phyloP scores from a whole-genome alignment of 37 sponge, comb jelly and placozoan species.

The Lycopodina hypogea region DNA sequence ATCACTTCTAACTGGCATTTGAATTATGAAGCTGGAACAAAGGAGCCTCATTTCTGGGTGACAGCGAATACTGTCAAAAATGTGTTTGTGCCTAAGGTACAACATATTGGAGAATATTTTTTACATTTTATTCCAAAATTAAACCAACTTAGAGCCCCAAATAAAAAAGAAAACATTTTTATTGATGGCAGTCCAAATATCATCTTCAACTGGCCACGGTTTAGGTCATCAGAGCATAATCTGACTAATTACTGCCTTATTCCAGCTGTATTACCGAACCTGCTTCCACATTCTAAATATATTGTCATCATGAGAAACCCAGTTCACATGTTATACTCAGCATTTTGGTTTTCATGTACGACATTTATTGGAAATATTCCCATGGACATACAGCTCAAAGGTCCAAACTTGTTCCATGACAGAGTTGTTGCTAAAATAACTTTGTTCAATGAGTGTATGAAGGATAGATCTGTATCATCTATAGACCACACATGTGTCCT shows the following conservation, averaged over 20 bases:
- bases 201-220: constrained; percentile 37
- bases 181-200: constrained; percentile 39
- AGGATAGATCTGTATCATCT: neutral
- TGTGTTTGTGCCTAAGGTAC: neutral
- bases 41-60: constrained; percentile 49
- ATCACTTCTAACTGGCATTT: neutral
- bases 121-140: constrained; percentile 6
- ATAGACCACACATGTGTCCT: neutral
- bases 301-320: constrained; percentile 55
- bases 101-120: constrained; percentile 9
- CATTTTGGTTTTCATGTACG: constrained; percentile 56
- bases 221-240: neutral
- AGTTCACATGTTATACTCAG: constrained; percentile 31
- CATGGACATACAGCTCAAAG: neutral
- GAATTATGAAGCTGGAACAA: neutral
- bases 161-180: neutral
- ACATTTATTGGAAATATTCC: neutral
- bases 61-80: neutral
- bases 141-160: neutral
- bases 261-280: constrained; percentile 24
- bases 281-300: constrained; percentile 38
- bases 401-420: constrained; percentile 37
- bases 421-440: constrained; percentile 4
- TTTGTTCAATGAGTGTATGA: constrained; percentile 24
- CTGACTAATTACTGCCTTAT: constrained; percentile 36